These are phyloP conservation scores for Dendronephthya gigantea DNA, from an alignment of 64 coral and sea anemone genomes.

Conservation along the genomic window DNA sequence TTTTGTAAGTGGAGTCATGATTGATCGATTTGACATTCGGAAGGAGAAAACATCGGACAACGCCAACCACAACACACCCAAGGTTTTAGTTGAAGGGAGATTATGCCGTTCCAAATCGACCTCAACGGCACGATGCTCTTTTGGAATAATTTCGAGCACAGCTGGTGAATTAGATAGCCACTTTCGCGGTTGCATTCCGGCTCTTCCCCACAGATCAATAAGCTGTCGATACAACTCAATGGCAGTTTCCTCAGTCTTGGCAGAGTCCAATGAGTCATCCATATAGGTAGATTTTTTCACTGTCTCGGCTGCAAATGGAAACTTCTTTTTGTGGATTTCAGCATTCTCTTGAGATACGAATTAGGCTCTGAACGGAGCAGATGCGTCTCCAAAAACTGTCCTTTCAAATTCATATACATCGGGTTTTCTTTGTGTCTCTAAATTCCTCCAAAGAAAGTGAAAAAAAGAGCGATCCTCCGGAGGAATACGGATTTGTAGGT, in stretches of 20 bases:
- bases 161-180: too few relatives aligned
- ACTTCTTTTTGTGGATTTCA: background rate
- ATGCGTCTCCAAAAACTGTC: constrained; percentile 6
- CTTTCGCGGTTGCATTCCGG: too few relatives aligned
- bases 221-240: too few relatives aligned
- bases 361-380: constrained; percentile 5
- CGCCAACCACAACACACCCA: background rate
- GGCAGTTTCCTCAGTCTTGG: too few relatives aligned
- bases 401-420: too few relatives aligned
- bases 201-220: too few relatives aligned
- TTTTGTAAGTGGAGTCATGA: too few relatives aligned
- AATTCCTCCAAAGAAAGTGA: constrained; percentile 2
- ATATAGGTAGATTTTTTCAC: constrained; percentile 1
- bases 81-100: background rate
- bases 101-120: background rate
- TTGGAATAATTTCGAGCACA: too few relatives aligned
- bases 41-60: too few relatives aligned
- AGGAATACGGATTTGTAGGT: background rate
- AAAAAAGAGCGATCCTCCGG: background rate
- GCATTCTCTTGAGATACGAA: constrained; percentile 1
- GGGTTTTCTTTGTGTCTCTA: too few relatives aligned
- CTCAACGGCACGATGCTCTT: background rate
- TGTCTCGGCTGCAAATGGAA: background rate
- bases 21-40: too few relatives aligned
- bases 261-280: constrained; percentile 7